Base-by-base conservation (phyloP, 1,140 invertebrate genomes). In the Bombus impatiens region DNA sequence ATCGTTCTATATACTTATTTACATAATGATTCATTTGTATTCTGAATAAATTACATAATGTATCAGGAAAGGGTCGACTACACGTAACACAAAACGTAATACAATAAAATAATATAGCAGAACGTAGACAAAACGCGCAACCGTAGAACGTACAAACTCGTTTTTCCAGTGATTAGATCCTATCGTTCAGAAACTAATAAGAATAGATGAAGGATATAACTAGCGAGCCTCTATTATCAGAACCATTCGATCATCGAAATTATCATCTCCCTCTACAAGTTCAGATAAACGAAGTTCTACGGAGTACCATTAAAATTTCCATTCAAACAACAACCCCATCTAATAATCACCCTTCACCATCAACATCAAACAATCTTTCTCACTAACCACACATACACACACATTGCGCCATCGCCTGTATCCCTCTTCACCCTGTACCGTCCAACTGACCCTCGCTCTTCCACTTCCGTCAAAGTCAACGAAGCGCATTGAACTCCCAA, bases 401-500 rank as follows among this genome's bases (percentile, higher is more conserved):
- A 67, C 78, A 75, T 86, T 78, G 18, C 9, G 18, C 32, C 47
- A 70, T 84, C 47, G 67, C 65, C 22, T 65, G 42, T 28, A 72
- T 32, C 25, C 77, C 40, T 25, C 47, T 53, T 78, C 53, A 68
- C 28, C 37, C 79, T 15, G 6, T 35, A 68, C 28, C 59, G 10
- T 59, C 78, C 78, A 44, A 28, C 53, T 59, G 37, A 62, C 76
- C 59, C 62, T n/a, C 71, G 71, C 80, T 77, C 71, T 67, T 53
- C 84, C 67, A 68, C 88, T 84, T 86, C 89, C 86, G 89, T 86
- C 86, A 81, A 88, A 90, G 77, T 90, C 88, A 82, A 44, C 89
- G 86, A 82, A 84, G 89, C 89, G 89, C 89, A 90, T 90, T 90
- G 88, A 90, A 90, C 89, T 90, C 81, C 79, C 83, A 71, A 90